phyloP scores from a whole-genome alignment of 2,888 invertebrate genomes.

The Geophilus truncorum region DNA sequence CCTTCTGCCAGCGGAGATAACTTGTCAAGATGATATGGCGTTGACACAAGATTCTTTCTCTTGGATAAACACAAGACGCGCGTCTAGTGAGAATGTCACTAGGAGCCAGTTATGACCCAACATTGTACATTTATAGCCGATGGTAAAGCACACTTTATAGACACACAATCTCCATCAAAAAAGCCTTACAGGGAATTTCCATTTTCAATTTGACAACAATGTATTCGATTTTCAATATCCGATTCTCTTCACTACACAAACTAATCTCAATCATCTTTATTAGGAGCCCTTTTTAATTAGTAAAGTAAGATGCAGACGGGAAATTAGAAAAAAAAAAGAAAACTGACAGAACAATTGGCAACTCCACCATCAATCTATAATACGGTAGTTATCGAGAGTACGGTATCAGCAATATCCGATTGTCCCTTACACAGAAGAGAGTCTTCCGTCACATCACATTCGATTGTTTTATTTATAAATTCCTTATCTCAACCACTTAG shows the following conservation, averaged over 20 bases:
- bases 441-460: not conserved
- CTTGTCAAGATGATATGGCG: slow-evolving; percentile 20
- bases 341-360: not conserved
- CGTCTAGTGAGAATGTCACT: not conserved
- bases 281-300: not conserved
- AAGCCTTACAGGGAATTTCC: not conserved
- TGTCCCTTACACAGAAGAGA: not conserved
- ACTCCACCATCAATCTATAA: not conserved
- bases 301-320: not conserved
- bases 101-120: not conserved
- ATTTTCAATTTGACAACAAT: slow-evolving; percentile 21
- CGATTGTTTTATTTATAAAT: slow-evolving; percentile 27
- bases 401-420: not conserved
- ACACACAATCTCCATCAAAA: slow-evolving; percentile 9
- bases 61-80: slow-evolving; percentile 1
- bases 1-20: not conserved
- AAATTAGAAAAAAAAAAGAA: not conserved
- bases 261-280: not conserved
- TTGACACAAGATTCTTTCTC: slow-evolving; percentile 27
- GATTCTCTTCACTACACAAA: not conserved
- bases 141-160: slow-evolving; percentile 1
- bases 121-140: slow-evolving; percentile 16
- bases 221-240: not conserved
- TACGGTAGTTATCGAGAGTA: not conserved
- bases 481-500: slow-evolving; percentile 15